Evolutionary conservation across 2,797 vertebrate genomes (phyloP), one percentile per base, ranked within the genome.

Genomic region (Chrysocyon brachyurus): DNA sequence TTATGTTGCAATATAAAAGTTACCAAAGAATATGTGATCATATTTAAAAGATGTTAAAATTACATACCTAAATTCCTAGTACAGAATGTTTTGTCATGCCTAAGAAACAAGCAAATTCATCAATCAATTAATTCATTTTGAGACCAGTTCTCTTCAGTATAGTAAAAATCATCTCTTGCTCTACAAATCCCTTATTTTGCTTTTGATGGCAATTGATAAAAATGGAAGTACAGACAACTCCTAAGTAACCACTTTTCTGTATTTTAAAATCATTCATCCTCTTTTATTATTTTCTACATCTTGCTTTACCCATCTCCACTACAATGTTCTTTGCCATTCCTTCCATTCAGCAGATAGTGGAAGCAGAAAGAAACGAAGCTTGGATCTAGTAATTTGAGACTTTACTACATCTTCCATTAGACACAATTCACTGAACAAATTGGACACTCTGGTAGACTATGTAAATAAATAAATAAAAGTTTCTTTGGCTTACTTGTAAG

Each of bases 381-480:
- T 97, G 52, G 61, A 87, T 64, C 86, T 78, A 94, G 90, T 92
- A 95, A 95, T 94, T 95, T 94, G 87, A 87, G 72, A 91, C 64
- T 95, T 91, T 83, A 75, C 64, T 73, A 91, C 82, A 64, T 93
- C 90, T 97, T 91, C 77, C 85, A 97, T 98, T 97, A 96, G 93
- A 83, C 49, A 94, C 91, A 98, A 96, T 70, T 96, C 96, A 96
- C 84, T 96, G 87, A 97, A 83, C 79, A 98, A 93, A 92, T 88
- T 92, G 85, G 87, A 95, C 90, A 96, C 87, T 93, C 94, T 93
- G 77, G 40, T 79, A 82, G 79, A 93, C 54, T 78, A 54, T 31
- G 81, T 95, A 82, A 87, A 87, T 92, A 95, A 98, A 97, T 95
- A 95, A 97, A 95, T 95, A 94, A 87, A 96, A 94, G 75, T 95